Base-by-base conservation (phyloP, 1,140 invertebrate species). In the Bombus confusus region DNA sequence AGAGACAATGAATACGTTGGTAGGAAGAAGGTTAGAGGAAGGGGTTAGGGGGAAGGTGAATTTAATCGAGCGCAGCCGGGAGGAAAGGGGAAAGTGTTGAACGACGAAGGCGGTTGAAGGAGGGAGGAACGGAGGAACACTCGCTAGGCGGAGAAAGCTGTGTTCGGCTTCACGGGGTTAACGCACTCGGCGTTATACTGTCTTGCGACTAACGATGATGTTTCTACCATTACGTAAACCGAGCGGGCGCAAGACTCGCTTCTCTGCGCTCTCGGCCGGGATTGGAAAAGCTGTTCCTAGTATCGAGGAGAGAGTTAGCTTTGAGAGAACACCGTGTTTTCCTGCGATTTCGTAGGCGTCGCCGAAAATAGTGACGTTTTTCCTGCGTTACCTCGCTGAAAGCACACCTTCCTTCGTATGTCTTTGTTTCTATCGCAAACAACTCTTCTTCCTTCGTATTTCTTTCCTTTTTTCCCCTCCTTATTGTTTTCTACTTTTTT, bases 151-250 rank as follows among this genome's bases (percentile, higher is more conserved):
- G 93, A 93, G 93, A 94, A 94, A 94, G 93, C 91, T 86, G 87
- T 57, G 87, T 90, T 89, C 91, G 89, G 91, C 80, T 85, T 90
- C 90, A 72, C 87, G 91, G 85, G 93, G 93, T 94, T 91, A 94
- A 94, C 84, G 93, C 90, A 94, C 93, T 90, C 90, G 86, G 82
- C 91, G 86, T 88, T 88, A 92, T 87, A 90, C 80, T 64, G 91
- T 92, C 89, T 92, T 92, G 91, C 88, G 89, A 91, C 91, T 92
- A 92, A 93, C 93, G 93, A 94, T 93, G 93, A 93, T 93, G 92
- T 94, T 94, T 93, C 93, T 93, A 92, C 84, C 90, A 91, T 94
- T 94, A 94, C 93, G 93, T 93, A 94, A 94, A 94, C 90, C 88
- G 81, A 86, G 72, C 88, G 74, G 74, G 83, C 83, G 80, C 86